These are phyloP conservation scores for Indicator maculatus DNA, from an alignment of 2,113 vertebrate genomes.

Conservation along the genomic window DNA sequence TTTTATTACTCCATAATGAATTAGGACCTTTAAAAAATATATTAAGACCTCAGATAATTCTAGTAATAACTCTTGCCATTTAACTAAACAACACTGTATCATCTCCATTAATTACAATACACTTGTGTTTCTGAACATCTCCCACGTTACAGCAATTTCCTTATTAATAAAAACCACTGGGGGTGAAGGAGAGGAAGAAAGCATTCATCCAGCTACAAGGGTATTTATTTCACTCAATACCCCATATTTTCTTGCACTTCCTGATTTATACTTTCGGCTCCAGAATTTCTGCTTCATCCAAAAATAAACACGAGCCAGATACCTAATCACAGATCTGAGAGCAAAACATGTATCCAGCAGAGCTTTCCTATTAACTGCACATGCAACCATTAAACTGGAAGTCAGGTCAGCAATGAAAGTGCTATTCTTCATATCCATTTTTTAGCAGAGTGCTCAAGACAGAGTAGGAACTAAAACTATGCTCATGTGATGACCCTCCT, in stretches of 20 bases:
- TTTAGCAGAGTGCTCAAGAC: background rate
- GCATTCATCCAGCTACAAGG: background rate
- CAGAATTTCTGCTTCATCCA: background rate
- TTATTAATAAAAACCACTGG: constrained; percentile 1
- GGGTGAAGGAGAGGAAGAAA: background rate
- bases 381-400: background rate
- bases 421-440: background rate
- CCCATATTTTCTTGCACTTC: constrained; percentile 4
- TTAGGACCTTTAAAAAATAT: background rate
- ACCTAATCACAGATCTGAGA: background rate
- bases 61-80: background rate
- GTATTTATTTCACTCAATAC: background rate
- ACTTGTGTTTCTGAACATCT: background rate
- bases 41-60: background rate
- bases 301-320: constrained; percentile 34
- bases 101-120: background rate
- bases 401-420: background rate
- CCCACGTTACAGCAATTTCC: background rate
- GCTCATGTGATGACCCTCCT: background rate
- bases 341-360: background rate
- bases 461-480: background rate
- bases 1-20: constrained; percentile 19
- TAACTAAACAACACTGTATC: background rate
- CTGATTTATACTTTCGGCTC: constrained; percentile 16
- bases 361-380: constrained; percentile 21